Conservation (phyloP, 2,888 invertebrate species). For the Apotomis turbidana region DNA sequence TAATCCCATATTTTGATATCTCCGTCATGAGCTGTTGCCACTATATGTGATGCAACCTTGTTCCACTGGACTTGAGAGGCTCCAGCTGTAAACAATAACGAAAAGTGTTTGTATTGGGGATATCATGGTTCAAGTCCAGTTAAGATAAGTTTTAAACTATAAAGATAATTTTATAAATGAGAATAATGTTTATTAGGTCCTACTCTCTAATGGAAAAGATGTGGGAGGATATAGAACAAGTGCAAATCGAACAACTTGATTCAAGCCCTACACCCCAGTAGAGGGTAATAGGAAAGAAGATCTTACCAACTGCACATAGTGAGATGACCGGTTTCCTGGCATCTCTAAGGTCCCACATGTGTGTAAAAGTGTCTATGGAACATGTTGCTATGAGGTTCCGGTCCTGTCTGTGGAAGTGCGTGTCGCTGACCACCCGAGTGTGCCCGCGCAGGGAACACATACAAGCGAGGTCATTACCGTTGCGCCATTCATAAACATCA, state of each 20-base stretch:
- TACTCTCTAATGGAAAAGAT: too few relatives aligned
- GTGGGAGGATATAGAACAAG: too few relatives aligned
- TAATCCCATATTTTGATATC: conserved; percentile 98
- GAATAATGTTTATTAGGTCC: too few relatives aligned
- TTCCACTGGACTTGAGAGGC: conserved; percentile 98
- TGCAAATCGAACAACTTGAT: too few relatives aligned
- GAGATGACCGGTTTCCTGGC: conserved; percentile 92
- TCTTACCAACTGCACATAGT: conserved; percentile 93
- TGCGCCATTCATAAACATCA: conserved; percentile 92
- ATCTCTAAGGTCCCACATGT: conserved; percentile 96
- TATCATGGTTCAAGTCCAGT: not conserved
- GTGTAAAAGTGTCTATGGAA: conserved; percentile 96
- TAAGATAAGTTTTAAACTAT: too few relatives aligned
- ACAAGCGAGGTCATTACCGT: conserved; percentile 87
- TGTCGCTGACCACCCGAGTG: conserved; percentile 93
- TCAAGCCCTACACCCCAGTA: too few relatives aligned
- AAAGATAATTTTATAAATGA: too few relatives aligned
- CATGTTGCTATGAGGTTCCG: conserved; percentile 88
- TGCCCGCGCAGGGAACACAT: conserved; percentile 90
- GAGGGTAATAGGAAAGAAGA: too few relatives aligned
- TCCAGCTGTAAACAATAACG: conserved; percentile 84
- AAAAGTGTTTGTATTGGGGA: not conserved
- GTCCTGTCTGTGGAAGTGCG: conserved; percentile 92
- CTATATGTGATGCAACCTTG: conserved; percentile 90
- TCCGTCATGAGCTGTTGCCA: conserved; percentile 98